Conservation (phyloP, 2,113 vertebrate species). For the Forbesichthys papilliferus region DNA sequence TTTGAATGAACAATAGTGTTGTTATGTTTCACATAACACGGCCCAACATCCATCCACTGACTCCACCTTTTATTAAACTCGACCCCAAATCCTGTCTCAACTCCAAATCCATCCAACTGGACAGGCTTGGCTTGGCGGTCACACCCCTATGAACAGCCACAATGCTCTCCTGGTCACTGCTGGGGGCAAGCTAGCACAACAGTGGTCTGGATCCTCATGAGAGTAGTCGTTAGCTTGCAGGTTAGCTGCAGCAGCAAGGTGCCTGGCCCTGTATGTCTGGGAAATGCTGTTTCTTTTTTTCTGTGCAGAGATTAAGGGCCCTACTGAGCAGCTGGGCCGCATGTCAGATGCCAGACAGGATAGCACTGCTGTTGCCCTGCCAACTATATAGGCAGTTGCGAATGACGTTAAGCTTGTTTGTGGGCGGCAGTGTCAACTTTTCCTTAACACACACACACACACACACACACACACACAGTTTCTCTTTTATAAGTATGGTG, state of each 20-base stretch:
- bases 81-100: constrained; percentile 52
- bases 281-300: constrained; percentile 61
- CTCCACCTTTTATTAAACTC: constrained; percentile 70
- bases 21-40: constrained; percentile 44
- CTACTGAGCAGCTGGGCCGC: constrained; percentile 69
- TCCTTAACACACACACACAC: constrained; percentile 6
- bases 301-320: constrained; percentile 72
- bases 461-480: constrained; percentile 3
- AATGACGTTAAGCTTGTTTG: constrained; percentile 60
- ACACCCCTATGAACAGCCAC: constrained; percentile 70
- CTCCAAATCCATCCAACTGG: constrained; percentile 76
- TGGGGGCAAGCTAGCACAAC: constrained; percentile 46
- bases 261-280: constrained; percentile 64
- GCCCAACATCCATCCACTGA: constrained; percentile 23
- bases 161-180: constrained; percentile 61
- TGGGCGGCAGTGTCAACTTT: not conserved
- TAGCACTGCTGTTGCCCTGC: constrained; percentile 69
- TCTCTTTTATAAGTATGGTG: not conserved
- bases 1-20: constrained; percentile 41
- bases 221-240: constrained; percentile 59
- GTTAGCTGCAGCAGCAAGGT: constrained; percentile 53
- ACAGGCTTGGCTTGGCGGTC: constrained; percentile 64
- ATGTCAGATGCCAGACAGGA: constrained; percentile 75
- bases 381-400: constrained; percentile 59
- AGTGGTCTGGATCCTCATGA: constrained; percentile 55